Evolutionary conservation across 2,113 vertebrate genomes (phyloP), one percentile per base, ranked within the genome.

Genomic region (Murina feae): DNA sequence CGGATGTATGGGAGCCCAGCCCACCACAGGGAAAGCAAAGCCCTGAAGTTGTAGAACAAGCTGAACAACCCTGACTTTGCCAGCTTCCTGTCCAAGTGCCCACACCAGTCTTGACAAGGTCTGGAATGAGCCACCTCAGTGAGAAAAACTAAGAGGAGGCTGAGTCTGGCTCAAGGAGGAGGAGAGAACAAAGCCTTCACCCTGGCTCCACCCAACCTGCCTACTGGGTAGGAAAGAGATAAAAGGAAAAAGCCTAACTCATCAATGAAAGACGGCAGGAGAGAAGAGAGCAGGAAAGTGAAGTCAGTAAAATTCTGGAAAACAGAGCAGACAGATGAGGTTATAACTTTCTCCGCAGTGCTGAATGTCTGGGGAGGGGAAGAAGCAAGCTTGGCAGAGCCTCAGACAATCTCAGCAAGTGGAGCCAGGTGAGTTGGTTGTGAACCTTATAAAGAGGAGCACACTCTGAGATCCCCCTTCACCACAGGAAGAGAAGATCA

Each of bases 81-180:
- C 85, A 92, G 72, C 60, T 84, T 89, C 93, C 93, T 85, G 95
- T 53, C 78, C 81, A 58, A 86, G 91, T 79, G 75, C 80, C 91
- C 35, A 63, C 85, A 78, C 91, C 80, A 87, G 93, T 82, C 90
- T 71, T 42, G 78, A 91, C 92, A 93, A 51, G 90, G 92, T 68
- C 90, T 69, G 81, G 87, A 87, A 90, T 32, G 84, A 90, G 88
- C 90, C 49, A 39, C 9, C 32, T 65, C 47, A 14, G 32, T 90
- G 60, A 78, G 90, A 47, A 90, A 94, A 79, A 44, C 8, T 21
- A 76, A 80, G 51, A 87, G 51, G 83, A 92, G 60, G 28, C 5
- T 2, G 13, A 32, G 58, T 82, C 32, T n/a, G 74, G 69, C 68
- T 35, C 32, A 63, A 44, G 0, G 1, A 17, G 60, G 21, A 74